Percentiles rank a stretch among this genome's conserved stretches.
phyloP scores from a whole-genome alignment of 2,888 invertebrate species.

The Panopea generosa region DNA sequence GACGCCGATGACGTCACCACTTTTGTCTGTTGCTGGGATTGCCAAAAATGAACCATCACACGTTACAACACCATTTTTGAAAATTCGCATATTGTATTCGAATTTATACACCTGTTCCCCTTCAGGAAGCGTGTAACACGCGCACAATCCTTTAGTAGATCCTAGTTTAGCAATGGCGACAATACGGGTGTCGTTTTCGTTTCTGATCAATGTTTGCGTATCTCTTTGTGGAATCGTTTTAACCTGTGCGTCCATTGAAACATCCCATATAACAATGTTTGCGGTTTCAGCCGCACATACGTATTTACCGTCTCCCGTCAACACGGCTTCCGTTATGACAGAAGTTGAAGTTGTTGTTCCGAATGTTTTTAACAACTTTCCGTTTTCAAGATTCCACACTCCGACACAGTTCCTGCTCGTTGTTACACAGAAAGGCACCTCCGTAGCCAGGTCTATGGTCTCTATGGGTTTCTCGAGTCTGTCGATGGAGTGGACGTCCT shows the following conservation, averaged over 20 bases:
- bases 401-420: constrained; percentile 98
- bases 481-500: constrained; percentile 92
- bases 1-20: constrained; percentile 94
- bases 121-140: constrained; percentile 86
- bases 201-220: constrained; percentile 91
- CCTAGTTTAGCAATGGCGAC: constrained; percentile 89
- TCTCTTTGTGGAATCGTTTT: constrained; percentile 94
- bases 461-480: constrained; percentile 98
- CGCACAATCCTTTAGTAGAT: constrained; percentile 67
- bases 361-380: constrained; percentile 93
- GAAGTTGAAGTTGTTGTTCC: constrained; percentile 97
- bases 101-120: constrained; percentile 92
- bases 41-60: constrained; percentile 91
- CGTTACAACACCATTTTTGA: constrained; percentile 92
- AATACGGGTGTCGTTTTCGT: constrained; percentile 91
- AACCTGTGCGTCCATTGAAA: constrained; percentile 89
- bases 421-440: constrained; percentile 93
- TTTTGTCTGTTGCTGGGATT: constrained; percentile 89
- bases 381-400: constrained; percentile 96
- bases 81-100: constrained; percentile 92
- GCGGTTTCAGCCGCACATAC: constrained; percentile 97
- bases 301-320: constrained; percentile 93
- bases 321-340: constrained; percentile 96
- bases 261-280: constrained; percentile 95
- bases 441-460: constrained; percentile 89